Percentiles rank a stretch among this genome's conserved stretches.
phyloP scores from a whole-genome alignment of 2,113 vertebrate species.

The Peromyscus californicus region DNA sequence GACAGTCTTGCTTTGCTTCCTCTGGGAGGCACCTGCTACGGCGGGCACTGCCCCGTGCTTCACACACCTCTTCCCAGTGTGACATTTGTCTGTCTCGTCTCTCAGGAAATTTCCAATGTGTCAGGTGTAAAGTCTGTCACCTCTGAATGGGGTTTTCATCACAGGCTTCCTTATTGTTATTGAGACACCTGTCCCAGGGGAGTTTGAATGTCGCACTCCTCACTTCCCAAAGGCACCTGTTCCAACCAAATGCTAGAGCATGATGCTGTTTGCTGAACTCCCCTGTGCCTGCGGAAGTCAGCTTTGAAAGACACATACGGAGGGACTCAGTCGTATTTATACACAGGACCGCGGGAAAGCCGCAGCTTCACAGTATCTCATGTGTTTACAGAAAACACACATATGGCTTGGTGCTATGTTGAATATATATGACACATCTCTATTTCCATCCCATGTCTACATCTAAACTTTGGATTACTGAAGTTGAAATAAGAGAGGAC shows the following conservation, averaged over 20 bases:
- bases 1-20: neutral
- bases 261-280: neutral
- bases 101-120: neutral
- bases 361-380: neutral
- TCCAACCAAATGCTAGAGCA: fast-evolving
- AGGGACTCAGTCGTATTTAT: neutral
- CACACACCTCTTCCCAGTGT: neutral
- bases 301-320: neutral
- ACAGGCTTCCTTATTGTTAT: neutral
- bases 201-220: neutral
- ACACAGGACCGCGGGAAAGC: neutral
- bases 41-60: neutral
- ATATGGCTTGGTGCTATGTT: slow-evolving; percentile 41
- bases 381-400: slow-evolving; percentile 71
- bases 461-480: neutral
- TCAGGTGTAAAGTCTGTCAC: neutral
- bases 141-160: neutral
- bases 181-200: neutral
- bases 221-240: neutral
- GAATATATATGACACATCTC: neutral
- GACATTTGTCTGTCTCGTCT: neutral
- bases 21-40: neutral
- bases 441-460: neutral
- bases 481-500: neutral
- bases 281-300: neutral